A percentile compares a stretch with the other conserved stretches of the same genome.
phyloP scores from a whole-genome alignment of 1,140 invertebrate species.

The Drosophila albomicans region DNA sequence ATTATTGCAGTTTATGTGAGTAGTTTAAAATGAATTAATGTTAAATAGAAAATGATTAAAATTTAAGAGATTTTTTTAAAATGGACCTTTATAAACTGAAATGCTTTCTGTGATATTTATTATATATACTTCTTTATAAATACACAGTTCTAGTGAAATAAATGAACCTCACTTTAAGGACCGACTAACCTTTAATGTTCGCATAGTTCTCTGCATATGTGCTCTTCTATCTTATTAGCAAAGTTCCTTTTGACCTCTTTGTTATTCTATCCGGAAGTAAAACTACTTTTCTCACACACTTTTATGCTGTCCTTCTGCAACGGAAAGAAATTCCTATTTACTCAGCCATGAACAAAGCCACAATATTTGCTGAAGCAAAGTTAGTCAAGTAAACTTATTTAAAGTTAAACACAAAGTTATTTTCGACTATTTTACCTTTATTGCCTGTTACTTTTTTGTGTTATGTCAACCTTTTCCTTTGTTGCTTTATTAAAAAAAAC shows the following conservation, averaged over 20 bases:
- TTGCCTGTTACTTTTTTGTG: too few relatives aligned
- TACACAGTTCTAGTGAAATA: background rate
- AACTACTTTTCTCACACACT: background rate
- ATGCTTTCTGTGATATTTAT: background rate
- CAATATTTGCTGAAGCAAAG: slow-evolving; percentile 1
- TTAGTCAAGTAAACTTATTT: background rate
- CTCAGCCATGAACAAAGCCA: slow-evolving; percentile 7
- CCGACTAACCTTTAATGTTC: background rate
- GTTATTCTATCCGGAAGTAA: background rate
- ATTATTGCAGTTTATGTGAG: background rate
- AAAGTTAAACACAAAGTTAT: background rate
- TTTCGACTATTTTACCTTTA: background rate
- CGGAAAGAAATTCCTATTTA: slow-evolving; percentile 21
- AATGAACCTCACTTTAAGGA: background rate
- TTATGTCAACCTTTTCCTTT: background rate
- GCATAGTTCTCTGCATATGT: background rate
- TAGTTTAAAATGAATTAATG: background rate
- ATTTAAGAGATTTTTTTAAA: background rate
- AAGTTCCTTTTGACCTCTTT: background rate
- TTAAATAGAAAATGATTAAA: background rate
- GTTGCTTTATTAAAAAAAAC: background rate
- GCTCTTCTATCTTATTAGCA: background rate
- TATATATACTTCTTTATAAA: background rate
- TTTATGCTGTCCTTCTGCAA: background rate
- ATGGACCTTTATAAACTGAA: background rate